A percentile compares a stretch with the other conserved stretches of the same genome.
Conservation (phyloP, 2,888 invertebrate genomes). For the Entomobrya multifasciata region DNA sequence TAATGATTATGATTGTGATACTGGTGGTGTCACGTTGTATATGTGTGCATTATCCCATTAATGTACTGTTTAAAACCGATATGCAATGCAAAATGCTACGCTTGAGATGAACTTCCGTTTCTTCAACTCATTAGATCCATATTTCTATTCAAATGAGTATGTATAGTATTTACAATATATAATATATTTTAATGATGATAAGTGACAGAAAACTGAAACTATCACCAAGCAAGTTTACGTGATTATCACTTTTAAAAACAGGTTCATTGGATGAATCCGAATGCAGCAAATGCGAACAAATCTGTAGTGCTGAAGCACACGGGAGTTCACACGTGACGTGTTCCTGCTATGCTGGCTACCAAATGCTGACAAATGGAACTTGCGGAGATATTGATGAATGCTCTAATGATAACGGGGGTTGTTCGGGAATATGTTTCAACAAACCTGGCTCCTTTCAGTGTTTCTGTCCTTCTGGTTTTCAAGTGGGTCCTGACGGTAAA, state of each 20-base stretch:
- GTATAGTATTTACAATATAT: neutral
- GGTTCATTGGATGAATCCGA: slow-evolving; percentile 77
- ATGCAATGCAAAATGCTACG: neutral
- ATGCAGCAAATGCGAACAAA: slow-evolving; percentile 79
- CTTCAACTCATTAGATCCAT: neutral
- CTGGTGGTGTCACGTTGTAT: neutral
- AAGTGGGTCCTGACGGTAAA: slow-evolving; percentile 81
- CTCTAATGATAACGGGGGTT: slow-evolving; percentile 84
- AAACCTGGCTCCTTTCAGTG: slow-evolving; percentile 83
- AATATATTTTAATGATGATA: neutral
- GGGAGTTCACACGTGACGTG: slow-evolving; percentile 73
- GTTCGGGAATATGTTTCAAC: slow-evolving; percentile 86
- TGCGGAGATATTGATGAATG: slow-evolving; percentile 83
- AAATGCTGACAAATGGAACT: slow-evolving; percentile 75
- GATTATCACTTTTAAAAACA: slow-evolving; percentile 27
- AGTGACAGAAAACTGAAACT: neutral
- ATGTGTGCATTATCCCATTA: neutral
- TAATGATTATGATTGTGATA: neutral
- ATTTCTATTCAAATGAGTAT: slow-evolving; percentile 1
- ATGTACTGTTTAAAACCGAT: too few relatives aligned
- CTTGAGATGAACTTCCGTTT: slow-evolving; percentile 40
- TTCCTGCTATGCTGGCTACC: slow-evolving; percentile 78
- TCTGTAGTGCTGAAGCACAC: slow-evolving; percentile 77
- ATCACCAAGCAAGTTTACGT: neutral
- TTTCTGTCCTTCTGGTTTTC: slow-evolving; percentile 82